Conservation (phyloP, 2,113 vertebrate species). For the Poeciliopsis prolifica region DNA sequence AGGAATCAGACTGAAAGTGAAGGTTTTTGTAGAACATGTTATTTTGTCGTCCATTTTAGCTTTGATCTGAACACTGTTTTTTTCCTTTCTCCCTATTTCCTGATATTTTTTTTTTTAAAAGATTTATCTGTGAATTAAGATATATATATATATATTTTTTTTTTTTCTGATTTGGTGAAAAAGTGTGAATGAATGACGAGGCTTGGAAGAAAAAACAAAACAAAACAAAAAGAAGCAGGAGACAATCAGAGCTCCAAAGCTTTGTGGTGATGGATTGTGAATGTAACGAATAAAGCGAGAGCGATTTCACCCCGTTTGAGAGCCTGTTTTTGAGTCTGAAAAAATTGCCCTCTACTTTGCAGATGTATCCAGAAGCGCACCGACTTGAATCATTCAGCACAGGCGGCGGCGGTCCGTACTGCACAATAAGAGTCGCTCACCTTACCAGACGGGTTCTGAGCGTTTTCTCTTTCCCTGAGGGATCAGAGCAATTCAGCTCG, state of each 20-base stretch:
- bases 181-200: constrained; percentile 5
- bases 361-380: constrained; percentile 7
- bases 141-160: too few species aligned
- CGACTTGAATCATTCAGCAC: constrained; percentile 19
- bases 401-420: constrained; percentile 18
- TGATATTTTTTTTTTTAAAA: constrained; percentile 16
- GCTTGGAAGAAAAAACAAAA: constrained; percentile 25
- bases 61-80: constrained; percentile 26
- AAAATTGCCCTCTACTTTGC: neutral
- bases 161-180: constrained; percentile 8
- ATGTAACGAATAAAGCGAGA: constrained; percentile 65
- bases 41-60: constrained; percentile 14
- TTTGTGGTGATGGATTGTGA: constrained; percentile 47
- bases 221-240: neutral
- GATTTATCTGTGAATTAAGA: constrained; percentile 30
- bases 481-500: constrained; percentile 34
- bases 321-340: constrained; percentile 21
- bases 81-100: constrained; percentile 1
- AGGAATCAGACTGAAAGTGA: neutral
- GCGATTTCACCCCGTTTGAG: constrained; percentile 44
- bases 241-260: constrained; percentile 78
- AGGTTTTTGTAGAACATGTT: neutral
- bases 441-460: constrained; percentile 39
- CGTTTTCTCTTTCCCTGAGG: constrained; percentile 33
- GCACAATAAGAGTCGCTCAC: constrained; percentile 20